phyloP scores from a whole-genome alignment of 2,113 vertebrate genomes.

The Psittacula cyanocephala region DNA sequence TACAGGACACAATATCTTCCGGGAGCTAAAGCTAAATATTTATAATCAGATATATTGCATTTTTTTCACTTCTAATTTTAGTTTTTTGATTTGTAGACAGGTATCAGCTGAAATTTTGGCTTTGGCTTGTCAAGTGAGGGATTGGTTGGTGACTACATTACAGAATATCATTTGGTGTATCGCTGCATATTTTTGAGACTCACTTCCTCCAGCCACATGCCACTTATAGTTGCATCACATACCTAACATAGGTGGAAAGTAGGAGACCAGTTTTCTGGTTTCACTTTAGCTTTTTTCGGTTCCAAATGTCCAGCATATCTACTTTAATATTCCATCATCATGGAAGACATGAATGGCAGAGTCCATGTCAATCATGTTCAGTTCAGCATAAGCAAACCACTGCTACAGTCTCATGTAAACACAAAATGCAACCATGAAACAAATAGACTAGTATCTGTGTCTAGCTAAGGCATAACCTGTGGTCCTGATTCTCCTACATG shows the following conservation, averaged over 20 bases:
- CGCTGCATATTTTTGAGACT: background rate
- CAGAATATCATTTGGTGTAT: background rate
- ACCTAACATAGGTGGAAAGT: background rate
- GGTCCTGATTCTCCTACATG: background rate
- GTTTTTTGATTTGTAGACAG: background rate
- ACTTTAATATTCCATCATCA: background rate
- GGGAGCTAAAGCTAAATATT: background rate
- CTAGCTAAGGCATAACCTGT: background rate
- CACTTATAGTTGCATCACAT: background rate
- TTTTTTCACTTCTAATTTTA: background rate
- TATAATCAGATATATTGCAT: background rate
- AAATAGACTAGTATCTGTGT: background rate
- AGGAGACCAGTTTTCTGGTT: background rate
- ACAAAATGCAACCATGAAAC: background rate
- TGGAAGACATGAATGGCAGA: background rate
- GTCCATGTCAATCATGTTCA: background rate
- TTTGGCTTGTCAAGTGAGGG: background rate
- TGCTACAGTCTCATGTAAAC: background rate
- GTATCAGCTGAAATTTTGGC: background rate
- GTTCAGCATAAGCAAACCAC: background rate
- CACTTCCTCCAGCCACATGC: background rate
- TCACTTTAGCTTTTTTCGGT: background rate
- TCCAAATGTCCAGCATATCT: background rate
- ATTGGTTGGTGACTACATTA: background rate
- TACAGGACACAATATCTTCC: background rate